These are phyloP conservation scores for Ameiurus melas DNA, from an alignment of 2,113 vertebrate genomes.

Conservation along the genomic window DNA sequence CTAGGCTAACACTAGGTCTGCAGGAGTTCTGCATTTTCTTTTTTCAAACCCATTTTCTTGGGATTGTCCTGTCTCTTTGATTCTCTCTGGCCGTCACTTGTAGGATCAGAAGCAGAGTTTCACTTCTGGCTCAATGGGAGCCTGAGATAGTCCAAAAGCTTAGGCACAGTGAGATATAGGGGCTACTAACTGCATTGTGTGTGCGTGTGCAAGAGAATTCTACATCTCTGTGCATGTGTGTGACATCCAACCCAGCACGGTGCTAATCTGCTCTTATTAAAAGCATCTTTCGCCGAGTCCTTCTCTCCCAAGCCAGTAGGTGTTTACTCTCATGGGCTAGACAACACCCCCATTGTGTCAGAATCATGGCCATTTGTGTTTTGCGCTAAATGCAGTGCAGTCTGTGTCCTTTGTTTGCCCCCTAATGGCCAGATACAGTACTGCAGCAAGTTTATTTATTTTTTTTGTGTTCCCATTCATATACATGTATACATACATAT, in stretches of 20 bases:
- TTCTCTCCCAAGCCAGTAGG: conserved; percentile 36
- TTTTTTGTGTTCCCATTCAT: not conserved
- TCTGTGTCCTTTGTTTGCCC: conserved; percentile 37
- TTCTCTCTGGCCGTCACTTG: conserved; percentile 21
- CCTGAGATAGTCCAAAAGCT: conserved; percentile 7
- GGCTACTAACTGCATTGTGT: not conserved
- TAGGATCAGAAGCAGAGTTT: conserved; percentile 23
- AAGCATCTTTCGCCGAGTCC: conserved; percentile 37
- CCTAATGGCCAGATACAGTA: conserved; percentile 27
- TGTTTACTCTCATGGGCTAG: conserved; percentile 49
- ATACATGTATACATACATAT: not conserved
- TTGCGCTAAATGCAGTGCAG: not conserved
- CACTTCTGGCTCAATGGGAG: conserved; percentile 26
- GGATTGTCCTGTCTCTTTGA: conserved; percentile 8
- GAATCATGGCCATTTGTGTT: conserved; percentile 24
- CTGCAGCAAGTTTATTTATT: not conserved
- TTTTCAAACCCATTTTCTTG: conserved; percentile 28
- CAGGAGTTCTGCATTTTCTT: conserved; percentile 31
- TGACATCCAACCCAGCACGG: conserved; percentile 36
- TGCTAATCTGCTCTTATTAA: conserved; percentile 56
- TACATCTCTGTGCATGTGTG: conserved; percentile 22
- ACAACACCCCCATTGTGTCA: conserved; percentile 51
- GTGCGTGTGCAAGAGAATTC: conserved; percentile 25
- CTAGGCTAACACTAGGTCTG: not conserved
- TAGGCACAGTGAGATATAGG: not conserved